Conservation (phyloP, 2,888 invertebrate species). For the Icerya purchasi region DNA sequence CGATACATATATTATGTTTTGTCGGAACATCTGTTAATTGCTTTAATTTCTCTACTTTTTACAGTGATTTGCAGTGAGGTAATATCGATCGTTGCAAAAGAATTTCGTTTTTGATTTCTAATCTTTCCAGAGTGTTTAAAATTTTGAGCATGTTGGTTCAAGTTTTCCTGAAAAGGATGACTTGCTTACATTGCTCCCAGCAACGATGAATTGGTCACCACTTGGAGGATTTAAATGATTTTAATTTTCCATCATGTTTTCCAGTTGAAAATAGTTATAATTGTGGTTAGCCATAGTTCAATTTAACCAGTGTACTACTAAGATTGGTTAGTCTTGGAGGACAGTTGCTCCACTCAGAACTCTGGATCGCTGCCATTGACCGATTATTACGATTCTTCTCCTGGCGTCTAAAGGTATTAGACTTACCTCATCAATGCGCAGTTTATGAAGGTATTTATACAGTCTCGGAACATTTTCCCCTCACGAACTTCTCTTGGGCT, state of each 20-base stretch:
- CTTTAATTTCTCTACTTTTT: neutral
- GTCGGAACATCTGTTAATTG: neutral
- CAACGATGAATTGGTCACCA: neutral
- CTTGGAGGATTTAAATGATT: neutral
- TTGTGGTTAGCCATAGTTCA: neutral
- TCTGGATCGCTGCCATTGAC: neutral
- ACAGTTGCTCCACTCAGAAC: neutral
- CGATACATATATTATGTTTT: neutral
- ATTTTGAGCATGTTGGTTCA: neutral
- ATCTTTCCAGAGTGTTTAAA: no score
- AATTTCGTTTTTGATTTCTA: no score
- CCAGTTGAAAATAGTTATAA: neutral
- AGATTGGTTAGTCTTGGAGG: no score
- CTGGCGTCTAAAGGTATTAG: neutral
- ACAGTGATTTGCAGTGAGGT: neutral
- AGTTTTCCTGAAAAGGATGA: neutral
- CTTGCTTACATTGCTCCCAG: neutral
- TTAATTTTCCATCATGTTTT: neutral
- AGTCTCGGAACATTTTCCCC: neutral
- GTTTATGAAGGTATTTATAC: neutral
- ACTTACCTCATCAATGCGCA: neutral
- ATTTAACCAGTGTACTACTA: no score
- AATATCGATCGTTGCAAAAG: neutral
- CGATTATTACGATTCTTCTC: neutral
- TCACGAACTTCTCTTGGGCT: no score